These are phyloP conservation scores for Sarcophaga caerulescens DNA, from an alignment of 2,888 invertebrate genomes.

Conservation along the genomic window DNA sequence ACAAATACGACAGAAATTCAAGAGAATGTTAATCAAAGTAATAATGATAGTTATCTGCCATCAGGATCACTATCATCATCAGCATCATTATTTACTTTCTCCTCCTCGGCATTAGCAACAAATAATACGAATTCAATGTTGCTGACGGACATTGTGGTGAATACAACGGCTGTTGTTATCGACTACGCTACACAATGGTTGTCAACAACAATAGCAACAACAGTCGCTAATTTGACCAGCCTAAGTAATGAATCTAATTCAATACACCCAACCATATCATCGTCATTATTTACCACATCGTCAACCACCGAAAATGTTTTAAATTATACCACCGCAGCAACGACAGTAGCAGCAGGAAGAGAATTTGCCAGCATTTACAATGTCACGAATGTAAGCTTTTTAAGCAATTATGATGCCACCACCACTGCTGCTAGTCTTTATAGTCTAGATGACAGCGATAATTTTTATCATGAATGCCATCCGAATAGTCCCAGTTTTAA, in stretches of 20 bases:
- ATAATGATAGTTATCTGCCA: constrained; percentile 27
- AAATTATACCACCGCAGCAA: constrained; percentile 25
- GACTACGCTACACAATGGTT: constrained; percentile 65
- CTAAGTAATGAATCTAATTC: constrained; percentile 30
- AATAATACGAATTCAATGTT: constrained; percentile 36
- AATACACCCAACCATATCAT: not conserved
- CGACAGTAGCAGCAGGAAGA: not conserved
- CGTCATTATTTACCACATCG: not conserved
- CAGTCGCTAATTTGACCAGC: constrained; percentile 51
- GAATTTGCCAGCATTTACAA: constrained; percentile 18
- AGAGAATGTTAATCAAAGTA: constrained; percentile 43
- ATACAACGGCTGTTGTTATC: constrained; percentile 55
- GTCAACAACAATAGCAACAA: constrained; percentile 49
- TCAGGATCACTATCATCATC: not conserved
- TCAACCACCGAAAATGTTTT: constrained; percentile 6
- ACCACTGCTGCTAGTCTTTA: not conserved
- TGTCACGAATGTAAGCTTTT: not conserved
- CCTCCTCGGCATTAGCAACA: not conserved
- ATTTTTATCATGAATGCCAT: constrained; percentile 74
- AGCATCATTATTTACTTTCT: not conserved
- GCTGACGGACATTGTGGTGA: constrained; percentile 41
- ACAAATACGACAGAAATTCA: constrained; percentile 14
- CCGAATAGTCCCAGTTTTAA: constrained; percentile 82
- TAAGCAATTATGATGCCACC: not conserved
- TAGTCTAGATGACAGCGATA: not conserved